A percentile compares a stretch with the other conserved stretches of the same genome.
Evolutionary conservation across 2,888 invertebrate species (phyloP).

Genomic region (Caenorhabditis auriculariae): DNA sequence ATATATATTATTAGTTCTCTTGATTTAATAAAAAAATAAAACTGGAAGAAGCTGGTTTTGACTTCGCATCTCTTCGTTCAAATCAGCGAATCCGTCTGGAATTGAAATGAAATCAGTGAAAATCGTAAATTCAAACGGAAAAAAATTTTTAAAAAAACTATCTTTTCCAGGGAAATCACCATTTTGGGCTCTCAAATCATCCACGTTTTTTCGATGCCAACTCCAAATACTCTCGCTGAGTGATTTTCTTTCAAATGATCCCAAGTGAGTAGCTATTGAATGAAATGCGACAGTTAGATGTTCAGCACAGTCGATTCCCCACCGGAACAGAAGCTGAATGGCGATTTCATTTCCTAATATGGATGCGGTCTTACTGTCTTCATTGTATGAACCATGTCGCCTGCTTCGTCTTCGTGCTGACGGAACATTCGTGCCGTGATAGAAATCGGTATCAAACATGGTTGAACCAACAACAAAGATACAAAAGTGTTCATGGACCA

Average conservation of each 20-base stretch:
- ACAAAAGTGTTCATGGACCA: slow-evolving; percentile 33
- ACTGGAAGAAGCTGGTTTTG: too few relatives aligned
- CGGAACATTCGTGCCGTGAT: slow-evolving; percentile 18
- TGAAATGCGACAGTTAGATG: slow-evolving; percentile 6
- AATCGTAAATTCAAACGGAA: too few relatives aligned
- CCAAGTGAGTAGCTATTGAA: background rate
- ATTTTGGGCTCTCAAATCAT: slow-evolving; percentile 5
- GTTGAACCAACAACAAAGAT: slow-evolving; percentile 15
- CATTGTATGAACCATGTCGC: slow-evolving; percentile 28
- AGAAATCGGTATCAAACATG: slow-evolving; percentile 18
- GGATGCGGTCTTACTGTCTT: slow-evolving; percentile 11
- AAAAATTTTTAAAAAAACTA: too few relatives aligned
- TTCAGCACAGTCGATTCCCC: slow-evolving; percentile 7
- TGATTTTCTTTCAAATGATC: background rate
- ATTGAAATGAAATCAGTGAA: too few relatives aligned
- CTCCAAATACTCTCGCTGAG: slow-evolving; percentile 12
- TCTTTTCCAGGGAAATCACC: too few relatives aligned
- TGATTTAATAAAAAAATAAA: too few relatives aligned
- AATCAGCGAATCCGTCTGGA: too few relatives aligned
- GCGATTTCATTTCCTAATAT: background rate
- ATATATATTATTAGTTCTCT: too few relatives aligned
- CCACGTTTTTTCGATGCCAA: slow-evolving; percentile 15
- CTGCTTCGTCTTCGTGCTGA: slow-evolving; percentile 23
- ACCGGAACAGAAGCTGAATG: slow-evolving; percentile 17
- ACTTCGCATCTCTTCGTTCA: too few relatives aligned